phyloP scores from a whole-genome alignment of 2,113 vertebrate genomes.

The Pseudorasbora parva region DNA sequence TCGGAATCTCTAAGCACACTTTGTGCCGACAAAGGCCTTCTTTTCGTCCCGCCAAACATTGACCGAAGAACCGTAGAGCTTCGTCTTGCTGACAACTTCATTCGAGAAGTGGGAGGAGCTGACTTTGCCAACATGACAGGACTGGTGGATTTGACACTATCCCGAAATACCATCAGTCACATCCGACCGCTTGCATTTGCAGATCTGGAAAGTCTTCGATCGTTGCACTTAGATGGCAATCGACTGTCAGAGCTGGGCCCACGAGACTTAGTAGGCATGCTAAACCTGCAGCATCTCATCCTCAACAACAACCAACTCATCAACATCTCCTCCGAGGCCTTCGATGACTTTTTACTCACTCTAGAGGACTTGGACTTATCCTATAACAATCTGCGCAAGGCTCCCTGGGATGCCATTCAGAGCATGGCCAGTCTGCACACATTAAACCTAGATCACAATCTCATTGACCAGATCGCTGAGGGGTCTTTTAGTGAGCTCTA shows the following conservation, averaged over 20 bases:
- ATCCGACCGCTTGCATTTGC: conserved; percentile 85
- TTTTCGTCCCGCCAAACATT: conserved; percentile 87
- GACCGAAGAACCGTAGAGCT: conserved; percentile 90
- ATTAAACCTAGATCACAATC: conserved; percentile 90
- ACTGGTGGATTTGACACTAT: conserved; percentile 88
- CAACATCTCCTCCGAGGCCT: conserved; percentile 79
- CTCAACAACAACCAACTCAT: conserved; percentile 89
- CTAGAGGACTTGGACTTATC: conserved; percentile 91
- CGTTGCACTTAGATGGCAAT: conserved; percentile 89
- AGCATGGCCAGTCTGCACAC: conserved; percentile 89
- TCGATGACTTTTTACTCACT: conserved; percentile 86
- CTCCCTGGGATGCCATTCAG: conserved; percentile 88
- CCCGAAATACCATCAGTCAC: conserved; percentile 86
- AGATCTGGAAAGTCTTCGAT: conserved; percentile 89
- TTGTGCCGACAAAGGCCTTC: conserved; percentile 90
- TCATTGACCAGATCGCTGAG: conserved; percentile 85
- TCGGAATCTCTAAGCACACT: conserved; percentile 91
- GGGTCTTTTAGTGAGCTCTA: conserved; percentile 87
- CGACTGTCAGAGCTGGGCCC: conserved; percentile 79
- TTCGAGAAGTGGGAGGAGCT: conserved; percentile 81
- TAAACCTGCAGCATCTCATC: conserved; percentile 90
- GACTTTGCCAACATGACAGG: conserved; percentile 91
- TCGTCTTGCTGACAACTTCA: conserved; percentile 90
- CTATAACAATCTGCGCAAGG: conserved; percentile 88
- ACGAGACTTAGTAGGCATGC: conserved; percentile 81